Evolutionary conservation across 1,140 invertebrate genomes (phyloP).

Genomic region (Neotoxoptera formosana): DNA sequence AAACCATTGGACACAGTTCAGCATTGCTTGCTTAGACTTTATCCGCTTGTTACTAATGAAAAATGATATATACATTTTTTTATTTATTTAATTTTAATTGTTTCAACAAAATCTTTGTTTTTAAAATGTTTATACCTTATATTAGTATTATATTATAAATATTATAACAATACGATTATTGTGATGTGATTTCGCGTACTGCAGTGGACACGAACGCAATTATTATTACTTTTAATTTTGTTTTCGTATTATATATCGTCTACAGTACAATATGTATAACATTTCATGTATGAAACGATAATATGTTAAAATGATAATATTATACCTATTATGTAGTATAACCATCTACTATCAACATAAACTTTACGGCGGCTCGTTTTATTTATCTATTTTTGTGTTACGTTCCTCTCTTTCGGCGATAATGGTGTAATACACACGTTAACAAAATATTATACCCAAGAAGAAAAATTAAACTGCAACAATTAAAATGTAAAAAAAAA

Average conservation of each 20-base stretch:
- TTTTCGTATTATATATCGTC: background rate
- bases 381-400: background rate
- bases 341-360: too few species aligned
- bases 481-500: background rate
- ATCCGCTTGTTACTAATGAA: too few species aligned
- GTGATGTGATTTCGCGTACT: background rate
- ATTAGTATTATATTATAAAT: too few species aligned
- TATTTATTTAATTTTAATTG: too few species aligned
- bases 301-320: too few species aligned
- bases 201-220: background rate
- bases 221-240: background rate
- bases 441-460: background rate
- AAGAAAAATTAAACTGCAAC: background rate
- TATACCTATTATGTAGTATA: too few species aligned
- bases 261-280: background rate
- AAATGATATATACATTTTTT: too few species aligned
- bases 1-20: background rate
- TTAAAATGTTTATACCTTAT: too few species aligned
- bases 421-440: background rate
- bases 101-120: too few species aligned
- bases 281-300: background rate
- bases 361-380: background rate
- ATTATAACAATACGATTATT: background rate
- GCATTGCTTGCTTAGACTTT: background rate
- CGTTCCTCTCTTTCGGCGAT: background rate